phyloP scores from a whole-genome alignment of 2,888 invertebrate genomes.

The Drosophila neoperkinsi region DNA sequence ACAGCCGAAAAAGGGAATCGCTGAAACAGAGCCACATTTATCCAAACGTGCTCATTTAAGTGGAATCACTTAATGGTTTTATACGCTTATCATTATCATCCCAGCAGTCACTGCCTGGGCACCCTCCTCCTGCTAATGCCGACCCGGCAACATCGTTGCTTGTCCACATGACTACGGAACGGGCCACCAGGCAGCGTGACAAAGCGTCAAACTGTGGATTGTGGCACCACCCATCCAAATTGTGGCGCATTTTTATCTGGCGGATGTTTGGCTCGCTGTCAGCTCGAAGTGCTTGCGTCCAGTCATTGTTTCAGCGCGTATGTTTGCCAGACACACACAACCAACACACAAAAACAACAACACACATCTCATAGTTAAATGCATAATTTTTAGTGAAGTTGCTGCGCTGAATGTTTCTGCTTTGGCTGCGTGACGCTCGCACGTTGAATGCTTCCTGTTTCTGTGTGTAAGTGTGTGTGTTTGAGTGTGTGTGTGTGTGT shows the following conservation, averaged over 20 bases:
- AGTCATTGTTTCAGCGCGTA: constrained; percentile 78
- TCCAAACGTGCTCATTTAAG: constrained; percentile 81
- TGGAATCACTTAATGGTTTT: constrained; percentile 84
- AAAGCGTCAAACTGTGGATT: constrained; percentile 5
- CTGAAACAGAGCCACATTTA: constrained; percentile 42
- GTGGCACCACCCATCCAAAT: constrained; percentile 28
- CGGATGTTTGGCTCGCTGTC: constrained; percentile 81
- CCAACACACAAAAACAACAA: constrained; percentile 4
- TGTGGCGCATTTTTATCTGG: constrained; percentile 68
- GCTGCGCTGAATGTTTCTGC: constrained; percentile 71
- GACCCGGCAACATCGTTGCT: constrained; percentile 12
- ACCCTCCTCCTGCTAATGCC: constrained; percentile 21
- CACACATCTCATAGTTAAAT: constrained; percentile 35
- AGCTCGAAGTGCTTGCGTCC: constrained; percentile 66
- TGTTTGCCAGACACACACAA: constrained; percentile 44
- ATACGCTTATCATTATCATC: constrained; percentile 81
- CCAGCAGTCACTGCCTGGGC: constrained; percentile 30
- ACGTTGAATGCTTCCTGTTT: constrained; percentile 5
- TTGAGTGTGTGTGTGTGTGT: background rate
- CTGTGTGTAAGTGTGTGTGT: background rate
- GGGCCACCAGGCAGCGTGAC: constrained; percentile 30
- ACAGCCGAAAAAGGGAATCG: constrained; percentile 8
- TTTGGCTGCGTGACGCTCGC: constrained; percentile 42
- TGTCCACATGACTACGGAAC: constrained; percentile 16
- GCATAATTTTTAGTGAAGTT: constrained; percentile 65